These are phyloP conservation scores for Furcifer pardalis DNA, from an alignment of 2,797 vertebrate species.

Conservation along the genomic window DNA sequence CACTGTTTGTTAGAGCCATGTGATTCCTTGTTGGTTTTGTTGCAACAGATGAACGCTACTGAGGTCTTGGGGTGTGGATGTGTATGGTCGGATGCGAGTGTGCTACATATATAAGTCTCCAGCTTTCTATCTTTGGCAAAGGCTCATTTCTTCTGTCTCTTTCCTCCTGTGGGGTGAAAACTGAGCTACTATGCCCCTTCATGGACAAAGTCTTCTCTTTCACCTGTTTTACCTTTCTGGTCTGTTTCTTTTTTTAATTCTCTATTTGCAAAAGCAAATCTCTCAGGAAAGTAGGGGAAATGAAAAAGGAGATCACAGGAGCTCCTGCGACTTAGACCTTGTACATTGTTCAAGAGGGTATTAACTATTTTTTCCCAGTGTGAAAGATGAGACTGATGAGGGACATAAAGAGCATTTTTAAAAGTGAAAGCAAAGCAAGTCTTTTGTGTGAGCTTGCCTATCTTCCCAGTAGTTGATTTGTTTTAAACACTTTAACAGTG, in stretches of 20 bases:
- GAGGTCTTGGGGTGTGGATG: background rate
- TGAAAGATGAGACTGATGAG: conserved; percentile 57
- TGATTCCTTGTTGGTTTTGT: too few relatives aligned
- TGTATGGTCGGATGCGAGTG: background rate
- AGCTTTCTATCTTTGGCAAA: background rate
- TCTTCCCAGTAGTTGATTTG: conserved; percentile 32
- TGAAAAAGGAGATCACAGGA: conserved; percentile 30
- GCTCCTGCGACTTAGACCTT: background rate
- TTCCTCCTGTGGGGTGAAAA: conserved; percentile 15
- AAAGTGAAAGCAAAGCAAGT: conserved; percentile 48
- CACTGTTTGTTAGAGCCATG: too few relatives aligned
- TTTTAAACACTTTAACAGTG: conserved; percentile 62
- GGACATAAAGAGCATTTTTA: conserved; percentile 57
- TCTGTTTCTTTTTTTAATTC: conserved; percentile 40
- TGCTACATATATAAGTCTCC: conserved; percentile 7
- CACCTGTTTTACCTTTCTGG: conserved; percentile 25
- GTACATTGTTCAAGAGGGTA: conserved; percentile 65
- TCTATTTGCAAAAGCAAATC: conserved; percentile 56
- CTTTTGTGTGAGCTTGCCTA: conserved; percentile 54
- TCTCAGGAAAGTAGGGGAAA: conserved; percentile 37
- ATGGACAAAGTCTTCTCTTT: conserved; percentile 37
- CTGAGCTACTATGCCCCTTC: background rate
- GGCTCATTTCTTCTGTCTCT: background rate
- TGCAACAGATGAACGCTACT: too few relatives aligned
- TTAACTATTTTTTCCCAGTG: conserved; percentile 53